Evolutionary conservation across 2,888 invertebrate species (phyloP).

Genomic region (Melinopterus prodromus): DNA sequence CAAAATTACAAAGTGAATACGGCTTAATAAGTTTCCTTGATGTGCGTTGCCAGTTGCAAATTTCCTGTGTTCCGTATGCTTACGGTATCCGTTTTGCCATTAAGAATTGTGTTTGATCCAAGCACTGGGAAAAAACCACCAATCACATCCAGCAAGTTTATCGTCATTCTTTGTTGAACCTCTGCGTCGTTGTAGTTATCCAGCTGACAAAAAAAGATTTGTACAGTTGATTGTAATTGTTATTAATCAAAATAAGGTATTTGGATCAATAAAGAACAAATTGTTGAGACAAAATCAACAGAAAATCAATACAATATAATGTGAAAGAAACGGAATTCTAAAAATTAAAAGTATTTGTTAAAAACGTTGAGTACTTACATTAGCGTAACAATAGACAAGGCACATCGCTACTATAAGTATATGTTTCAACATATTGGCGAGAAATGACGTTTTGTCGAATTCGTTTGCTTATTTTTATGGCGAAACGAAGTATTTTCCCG

Average conservation of each 20-base stretch:
- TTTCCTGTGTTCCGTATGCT: background rate
- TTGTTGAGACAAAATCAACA: too few species aligned
- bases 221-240: background rate
- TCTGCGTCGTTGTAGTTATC: background rate
- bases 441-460: background rate
- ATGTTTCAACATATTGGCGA: background rate
- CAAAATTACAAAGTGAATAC: too few species aligned
- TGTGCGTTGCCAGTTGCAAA: background rate
- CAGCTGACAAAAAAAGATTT: background rate
- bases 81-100: background rate
- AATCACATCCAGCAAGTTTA: background rate
- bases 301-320: too few species aligned
- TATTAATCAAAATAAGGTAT: background rate
- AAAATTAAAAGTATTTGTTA: background rate
- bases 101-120: background rate
- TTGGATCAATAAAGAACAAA: too few species aligned
- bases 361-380: background rate
- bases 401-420: background rate
- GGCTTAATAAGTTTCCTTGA: background rate
- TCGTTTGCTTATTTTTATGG: too few species aligned
- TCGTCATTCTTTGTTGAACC: background rate
- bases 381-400: background rate
- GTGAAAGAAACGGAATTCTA: background rate
- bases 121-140: background rate
- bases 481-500: background rate